A percentile compares a stretch with the other conserved stretches of the same genome.
phyloP scores from a whole-genome alignment of 2,797 vertebrate species.

The Tympanoctomys barrerae region DNA sequence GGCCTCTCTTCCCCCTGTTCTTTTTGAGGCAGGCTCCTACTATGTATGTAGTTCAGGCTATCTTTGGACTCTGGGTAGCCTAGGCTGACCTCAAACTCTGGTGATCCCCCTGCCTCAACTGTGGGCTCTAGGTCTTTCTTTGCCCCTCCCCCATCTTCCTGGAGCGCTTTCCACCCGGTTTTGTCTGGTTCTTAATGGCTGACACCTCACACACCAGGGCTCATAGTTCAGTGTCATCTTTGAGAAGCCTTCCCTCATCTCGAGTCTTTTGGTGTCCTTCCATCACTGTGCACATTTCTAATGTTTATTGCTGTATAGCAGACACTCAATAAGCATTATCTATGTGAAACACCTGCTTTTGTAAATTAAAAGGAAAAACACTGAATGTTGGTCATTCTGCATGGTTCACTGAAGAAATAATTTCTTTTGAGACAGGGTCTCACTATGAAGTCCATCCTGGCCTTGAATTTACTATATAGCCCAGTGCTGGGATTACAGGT shows the following conservation, averaged over 20 bases:
- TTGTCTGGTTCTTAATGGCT: background rate
- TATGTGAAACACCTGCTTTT: constrained; percentile 21
- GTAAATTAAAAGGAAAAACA: background rate
- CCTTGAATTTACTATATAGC: background rate
- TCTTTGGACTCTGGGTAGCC: too few relatives aligned
- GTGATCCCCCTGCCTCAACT: too few relatives aligned
- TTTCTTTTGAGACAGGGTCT: background rate
- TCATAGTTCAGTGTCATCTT: constrained; percentile 34
- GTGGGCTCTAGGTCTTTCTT: background rate
- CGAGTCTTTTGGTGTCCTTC: constrained; percentile 24
- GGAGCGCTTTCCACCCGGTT: background rate
- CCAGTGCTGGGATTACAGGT: too few relatives aligned
- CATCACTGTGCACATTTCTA: constrained; percentile 4
- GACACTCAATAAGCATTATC: constrained; percentile 4
- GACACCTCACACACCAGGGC: background rate
- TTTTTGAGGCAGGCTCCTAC: too few relatives aligned
- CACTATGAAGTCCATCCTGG: too few relatives aligned
- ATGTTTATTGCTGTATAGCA: constrained; percentile 26
- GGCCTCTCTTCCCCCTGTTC: too few relatives aligned
- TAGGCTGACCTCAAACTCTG: too few relatives aligned
- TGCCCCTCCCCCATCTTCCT: background rate
- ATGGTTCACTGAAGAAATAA: constrained; percentile 20
- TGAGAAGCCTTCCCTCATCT: background rate
- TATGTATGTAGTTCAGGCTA: too few relatives aligned
- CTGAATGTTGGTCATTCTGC: background rate